Base-by-base conservation (phyloP, 2,113 vertebrate genomes). In the Crotophaga sulcirostris region DNA sequence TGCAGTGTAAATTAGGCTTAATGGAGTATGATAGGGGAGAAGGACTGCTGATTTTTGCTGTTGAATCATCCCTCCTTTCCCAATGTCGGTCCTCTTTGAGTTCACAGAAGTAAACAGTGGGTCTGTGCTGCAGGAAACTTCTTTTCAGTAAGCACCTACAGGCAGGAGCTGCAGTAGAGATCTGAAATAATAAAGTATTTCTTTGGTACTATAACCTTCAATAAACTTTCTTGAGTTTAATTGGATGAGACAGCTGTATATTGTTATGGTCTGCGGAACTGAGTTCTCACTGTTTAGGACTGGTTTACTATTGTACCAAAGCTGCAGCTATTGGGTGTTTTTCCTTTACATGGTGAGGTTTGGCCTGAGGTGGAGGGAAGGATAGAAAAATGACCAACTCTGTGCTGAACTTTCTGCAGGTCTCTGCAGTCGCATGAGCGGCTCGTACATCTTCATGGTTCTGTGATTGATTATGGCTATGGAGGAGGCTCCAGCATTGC, bases 401-500 rank as follows among this genome's bases (percentile, higher is more conserved):
- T 49, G 11, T 73, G 29, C 54, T 91, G 60, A 11, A 21, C 94
- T 40, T 5, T 4, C 9, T 72, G 25, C 92, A 99, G 99, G 97
- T 99, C 99, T 67, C 97, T 99, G 89, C 99, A 99, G 13, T 99
- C 98, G 66, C 99, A 99, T 0, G 99, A 99, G 97, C 98, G 99
- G 10, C 96, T 99, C 2, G 99, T 99, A 15, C 98, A 99, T 87
- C 98, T 99, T 45, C 99, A 99, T 1, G 99, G 99, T 2, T 99
- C 99, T 0, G 99, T 99, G 62, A 99, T 99, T 9, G 99, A 99
- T 94, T 98, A 99, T 87, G 98, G 96, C 60, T 99, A 99, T 1
- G 99, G 98, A 1, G 98, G 97, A 4, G 99, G 99, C 92, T 99
- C 99, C 93, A 99, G 99, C 97, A 99, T 99, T 2, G 99, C 99